Evolutionary conservation across 1,140 invertebrate species (phyloP).

Genomic region (Elymnias hypermnestra): DNA sequence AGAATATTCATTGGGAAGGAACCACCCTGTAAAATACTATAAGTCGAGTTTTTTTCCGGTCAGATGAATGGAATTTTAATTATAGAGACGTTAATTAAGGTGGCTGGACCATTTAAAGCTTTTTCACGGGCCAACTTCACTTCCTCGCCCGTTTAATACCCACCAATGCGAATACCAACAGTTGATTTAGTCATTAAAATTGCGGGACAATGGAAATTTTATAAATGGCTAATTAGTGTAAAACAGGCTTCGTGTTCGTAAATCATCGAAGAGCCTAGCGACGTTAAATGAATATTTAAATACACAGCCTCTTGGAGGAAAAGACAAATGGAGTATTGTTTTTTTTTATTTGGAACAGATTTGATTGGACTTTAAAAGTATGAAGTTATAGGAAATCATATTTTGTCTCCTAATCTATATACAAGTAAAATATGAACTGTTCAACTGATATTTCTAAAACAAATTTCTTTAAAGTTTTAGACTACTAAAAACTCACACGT

Average conservation of each 20-base stretch:
- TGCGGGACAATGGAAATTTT: not conserved
- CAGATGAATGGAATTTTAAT: conserved; percentile 66
- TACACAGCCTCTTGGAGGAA: too few species aligned
- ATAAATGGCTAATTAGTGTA: not conserved
- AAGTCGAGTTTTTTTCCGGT: conserved; percentile 43
- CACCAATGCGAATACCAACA: conserved; percentile 20
- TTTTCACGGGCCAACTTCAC: conserved; percentile 29
- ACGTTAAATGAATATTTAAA: too few species aligned
- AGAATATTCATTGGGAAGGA: too few species aligned
- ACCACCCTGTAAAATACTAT: not conserved
- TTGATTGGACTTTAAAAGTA: too few species aligned
- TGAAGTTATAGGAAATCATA: too few species aligned
- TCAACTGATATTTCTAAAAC: too few species aligned
- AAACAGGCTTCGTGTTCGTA: not conserved
- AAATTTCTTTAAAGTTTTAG: too few species aligned
- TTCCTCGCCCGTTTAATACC: conserved; percentile 29
- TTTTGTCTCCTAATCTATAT: too few species aligned
- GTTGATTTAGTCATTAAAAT: conserved; percentile 28
- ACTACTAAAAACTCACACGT: too few species aligned
- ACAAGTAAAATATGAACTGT: too few species aligned
- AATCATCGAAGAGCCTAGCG: not conserved
- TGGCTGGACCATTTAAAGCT: conserved; percentile 30
- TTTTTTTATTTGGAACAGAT: too few species aligned
- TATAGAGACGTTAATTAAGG: conserved; percentile 60
- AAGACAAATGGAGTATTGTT: too few species aligned